phyloP scores from a whole-genome alignment of 2,888 invertebrate species.

The Priapulus caudatus region DNA sequence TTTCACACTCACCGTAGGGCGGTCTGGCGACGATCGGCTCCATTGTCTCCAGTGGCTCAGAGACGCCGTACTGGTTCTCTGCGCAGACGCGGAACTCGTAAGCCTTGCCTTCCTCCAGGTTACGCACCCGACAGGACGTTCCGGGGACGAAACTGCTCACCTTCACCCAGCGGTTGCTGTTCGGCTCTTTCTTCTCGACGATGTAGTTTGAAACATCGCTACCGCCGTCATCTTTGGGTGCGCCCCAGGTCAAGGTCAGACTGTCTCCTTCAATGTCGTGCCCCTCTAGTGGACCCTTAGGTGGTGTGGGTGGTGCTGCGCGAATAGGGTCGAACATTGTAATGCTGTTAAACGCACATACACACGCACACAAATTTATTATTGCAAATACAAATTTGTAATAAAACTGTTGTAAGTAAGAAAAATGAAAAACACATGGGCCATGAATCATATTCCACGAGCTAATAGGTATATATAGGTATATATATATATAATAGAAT shows the following conservation, averaged over 20 bases:
- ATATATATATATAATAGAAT: too few relatives aligned
- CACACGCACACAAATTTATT: too few relatives aligned
- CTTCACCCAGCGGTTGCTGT: conserved; percentile 52
- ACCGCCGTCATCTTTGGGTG: conserved; percentile 92
- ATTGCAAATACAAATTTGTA: too few relatives aligned
- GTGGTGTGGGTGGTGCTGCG: conserved; percentile 24
- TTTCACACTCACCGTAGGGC: conserved; percentile 64
- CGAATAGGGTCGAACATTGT: too few relatives aligned
- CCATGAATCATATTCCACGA: too few relatives aligned
- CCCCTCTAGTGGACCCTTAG: conserved; percentile 41
- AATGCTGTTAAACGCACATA: too few relatives aligned
- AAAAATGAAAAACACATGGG: too few relatives aligned
- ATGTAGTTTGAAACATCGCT: conserved; percentile 89
- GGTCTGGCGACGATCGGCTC: conserved; percentile 88
- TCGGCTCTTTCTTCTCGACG: conserved; percentile 81
- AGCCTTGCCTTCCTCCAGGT: conserved; percentile 74
- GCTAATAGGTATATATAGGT: too few relatives aligned
- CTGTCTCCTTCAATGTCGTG: conserved; percentile 39
- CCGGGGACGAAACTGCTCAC: conserved; percentile 85
- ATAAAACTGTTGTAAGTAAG: too few relatives aligned
- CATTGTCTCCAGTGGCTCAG: conserved; percentile 73
- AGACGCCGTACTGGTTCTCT: conserved; percentile 93
- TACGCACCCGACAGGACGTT: conserved; percentile 77
- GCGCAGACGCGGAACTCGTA: conserved; percentile 98
- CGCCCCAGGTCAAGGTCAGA: conserved; percentile 66